Base-by-base conservation (phyloP, 1,140 invertebrate species). In the Ectropis grisescens region DNA sequence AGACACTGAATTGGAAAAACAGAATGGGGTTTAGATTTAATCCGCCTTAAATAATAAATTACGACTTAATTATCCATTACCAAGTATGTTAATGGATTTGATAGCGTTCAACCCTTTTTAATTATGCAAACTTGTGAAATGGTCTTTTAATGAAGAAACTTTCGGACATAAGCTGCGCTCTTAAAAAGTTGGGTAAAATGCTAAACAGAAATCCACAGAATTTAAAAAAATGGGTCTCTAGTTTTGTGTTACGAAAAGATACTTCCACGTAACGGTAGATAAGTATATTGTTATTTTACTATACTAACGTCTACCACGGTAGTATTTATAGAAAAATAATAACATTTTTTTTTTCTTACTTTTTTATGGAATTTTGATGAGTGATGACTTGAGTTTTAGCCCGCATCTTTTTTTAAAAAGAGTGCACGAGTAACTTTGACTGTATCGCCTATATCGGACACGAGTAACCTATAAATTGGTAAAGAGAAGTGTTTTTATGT, bases 81-180 rank as follows among this genome's bases (percentile, higher is more conserved):
- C 19, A 14, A 43, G 29, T 43, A 43, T 43, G 32, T 34, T 29
- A 34, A 43, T 23, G 32, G 25, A 22, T 30, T 25, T 30, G 38
- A 34, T 33, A 11, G 41, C 23, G 33, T 16, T 43, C 33, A 43
- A 29, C 13, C 40, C 35, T 7, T 34, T 43, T 34, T 38, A 37
- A 43, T 43, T 43, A 28, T 13, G 14, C 28, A 30, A 43, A 43
- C 35, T 43, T 37, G 19, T 19, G 37, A 30, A 43, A 43, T 38
- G 35, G 30, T 30, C 30, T 38, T 38, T 43, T 43, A 43, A 43
- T 43, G 41, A 30, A 43, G 13, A 30, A 38, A 43, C 35, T 43
- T 38, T 29, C 28, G 26, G 31, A 28, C 23, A 39, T 39, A 33
- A 13, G 29, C 29, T 33, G 2, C 9, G 13, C 25, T 25, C 5